A percentile compares a stretch with the other conserved stretches of the same genome.
Evolutionary conservation across 2,113 vertebrate genomes (phyloP).

Genomic region (Ciconia boyciana): DNA sequence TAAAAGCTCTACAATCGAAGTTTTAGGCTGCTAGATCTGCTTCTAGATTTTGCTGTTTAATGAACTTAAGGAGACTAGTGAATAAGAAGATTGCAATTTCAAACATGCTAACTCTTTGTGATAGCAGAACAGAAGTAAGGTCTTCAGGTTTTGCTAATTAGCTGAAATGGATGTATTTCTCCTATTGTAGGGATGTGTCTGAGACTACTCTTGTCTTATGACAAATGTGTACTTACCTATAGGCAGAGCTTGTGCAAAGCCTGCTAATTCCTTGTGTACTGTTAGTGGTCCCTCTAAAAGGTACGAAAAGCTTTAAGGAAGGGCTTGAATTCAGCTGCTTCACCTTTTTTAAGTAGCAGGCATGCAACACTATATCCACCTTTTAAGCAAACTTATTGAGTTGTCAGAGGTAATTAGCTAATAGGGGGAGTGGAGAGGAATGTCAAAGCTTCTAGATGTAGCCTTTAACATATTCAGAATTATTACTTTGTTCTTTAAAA

Average conservation of each 20-base stretch:
- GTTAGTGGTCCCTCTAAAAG: background rate
- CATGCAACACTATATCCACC: background rate
- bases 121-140: background rate
- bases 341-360: background rate
- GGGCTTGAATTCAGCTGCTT: background rate
- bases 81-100: background rate
- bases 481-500: background rate
- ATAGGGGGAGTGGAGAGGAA: background rate
- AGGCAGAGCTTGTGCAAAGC: background rate
- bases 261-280: background rate
- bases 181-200: background rate
- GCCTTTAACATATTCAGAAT: background rate
- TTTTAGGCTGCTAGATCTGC: background rate
- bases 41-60: background rate
- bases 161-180: background rate
- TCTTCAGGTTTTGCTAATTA: background rate
- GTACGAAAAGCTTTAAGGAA: background rate
- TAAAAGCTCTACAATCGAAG: background rate
- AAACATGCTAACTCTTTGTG: background rate
- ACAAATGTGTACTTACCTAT: background rate
- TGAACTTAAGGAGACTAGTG: background rate
- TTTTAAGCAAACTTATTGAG: background rate
- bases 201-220: background rate
- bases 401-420: background rate
- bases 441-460: background rate